Evolutionary conservation across 2,113 vertebrate genomes (phyloP).

Genomic region (Diadophis punctatus): DNA sequence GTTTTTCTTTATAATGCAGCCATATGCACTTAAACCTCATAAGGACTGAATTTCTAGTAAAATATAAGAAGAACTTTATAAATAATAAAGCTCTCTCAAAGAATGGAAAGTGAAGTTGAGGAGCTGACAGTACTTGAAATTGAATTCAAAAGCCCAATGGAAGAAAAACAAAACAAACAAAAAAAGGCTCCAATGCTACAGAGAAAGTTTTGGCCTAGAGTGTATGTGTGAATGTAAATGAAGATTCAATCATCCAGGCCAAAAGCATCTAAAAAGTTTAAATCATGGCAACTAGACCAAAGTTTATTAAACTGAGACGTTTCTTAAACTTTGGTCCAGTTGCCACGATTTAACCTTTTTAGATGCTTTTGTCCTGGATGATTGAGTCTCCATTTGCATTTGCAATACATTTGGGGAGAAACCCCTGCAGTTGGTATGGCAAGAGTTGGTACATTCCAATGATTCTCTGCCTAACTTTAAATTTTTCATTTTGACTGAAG

Average conservation of each 20-base stretch:
- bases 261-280: too few species aligned
- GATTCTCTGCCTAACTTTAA: neutral
- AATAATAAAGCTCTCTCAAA: neutral
- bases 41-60: neutral
- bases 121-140: constrained; percentile 8
- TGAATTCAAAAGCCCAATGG: constrained; percentile 11
- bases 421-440: neutral
- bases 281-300: too few species aligned
- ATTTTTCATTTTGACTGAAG: neutral
- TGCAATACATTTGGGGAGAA: neutral
- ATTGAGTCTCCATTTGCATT: neutral
- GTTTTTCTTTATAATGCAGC: neutral
- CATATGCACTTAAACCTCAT: neutral
- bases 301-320: neutral
- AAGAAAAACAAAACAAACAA: neutral
- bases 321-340: neutral
- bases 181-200: neutral
- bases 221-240: neutral
- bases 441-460: neutral
- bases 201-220: neutral
- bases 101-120: neutral
- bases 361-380: neutral
- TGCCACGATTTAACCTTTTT: neutral
- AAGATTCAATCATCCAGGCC: neutral
- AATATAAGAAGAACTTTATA: neutral